phyloP scores from a whole-genome alignment of 2,797 vertebrate genomes.

The Ambastaia sidthimunki region DNA sequence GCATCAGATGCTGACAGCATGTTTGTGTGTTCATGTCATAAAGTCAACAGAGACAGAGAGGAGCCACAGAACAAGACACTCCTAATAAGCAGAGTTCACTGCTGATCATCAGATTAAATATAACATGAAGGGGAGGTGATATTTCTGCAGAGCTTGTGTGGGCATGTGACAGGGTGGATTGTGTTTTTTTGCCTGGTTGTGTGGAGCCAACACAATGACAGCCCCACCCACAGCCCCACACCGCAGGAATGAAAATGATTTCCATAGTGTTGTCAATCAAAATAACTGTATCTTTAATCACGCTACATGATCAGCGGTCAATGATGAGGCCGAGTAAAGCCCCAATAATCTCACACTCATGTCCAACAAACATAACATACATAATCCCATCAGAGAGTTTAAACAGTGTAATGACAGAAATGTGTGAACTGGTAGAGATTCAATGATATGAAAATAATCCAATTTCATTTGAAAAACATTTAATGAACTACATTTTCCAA shows the following conservation, averaged over 20 bases:
- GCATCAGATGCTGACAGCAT: too few species aligned
- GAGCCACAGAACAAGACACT: neutral
- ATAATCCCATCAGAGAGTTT: too few species aligned
- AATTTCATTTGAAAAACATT: too few species aligned
- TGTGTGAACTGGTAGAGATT: too few species aligned
- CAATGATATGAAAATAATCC: too few species aligned
- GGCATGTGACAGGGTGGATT: constrained; percentile 36
- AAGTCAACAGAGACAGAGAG: constrained; percentile 1
- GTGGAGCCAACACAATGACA: constrained; percentile 47
- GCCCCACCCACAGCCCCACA: constrained; percentile 24
- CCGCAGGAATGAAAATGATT: constrained; percentile 38
- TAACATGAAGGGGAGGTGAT: constrained; percentile 1
- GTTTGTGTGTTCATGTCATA: constrained; percentile 34
- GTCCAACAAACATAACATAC: too few species aligned
- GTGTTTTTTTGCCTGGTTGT: constrained; percentile 5
- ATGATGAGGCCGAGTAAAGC: too few species aligned
- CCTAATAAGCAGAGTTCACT: neutral
- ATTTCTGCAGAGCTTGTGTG: constrained; percentile 29
- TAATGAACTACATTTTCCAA: too few species aligned
- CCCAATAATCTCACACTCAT: too few species aligned
- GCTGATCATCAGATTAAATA: constrained; percentile 28
- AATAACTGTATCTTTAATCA: neutral
- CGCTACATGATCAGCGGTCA: too few species aligned
- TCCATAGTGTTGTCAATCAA: constrained; percentile 37
- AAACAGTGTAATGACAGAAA: too few species aligned